Evolutionary conservation across 2,113 vertebrate genomes (phyloP), one percentile per base, ranked within the genome.

Genomic region (Oryzias curvinotus): DNA sequence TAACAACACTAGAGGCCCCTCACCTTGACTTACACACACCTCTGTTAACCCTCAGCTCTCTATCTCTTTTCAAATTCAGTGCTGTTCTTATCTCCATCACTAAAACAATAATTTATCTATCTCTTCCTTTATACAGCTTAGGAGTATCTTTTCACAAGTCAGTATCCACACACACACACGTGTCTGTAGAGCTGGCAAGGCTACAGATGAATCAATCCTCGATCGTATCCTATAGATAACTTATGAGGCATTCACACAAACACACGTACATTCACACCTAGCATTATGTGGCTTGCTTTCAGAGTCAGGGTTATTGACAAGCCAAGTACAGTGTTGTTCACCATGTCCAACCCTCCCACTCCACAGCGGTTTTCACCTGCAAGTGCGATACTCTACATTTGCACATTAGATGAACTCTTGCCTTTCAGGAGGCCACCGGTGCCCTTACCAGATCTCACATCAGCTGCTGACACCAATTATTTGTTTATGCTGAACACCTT

Each of bases 381-480:
- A 6, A 36, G 30, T 49, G 65, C 21, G 44, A n/a, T 36, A 3
- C 42, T 12, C 42, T 18, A 1, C 16, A 18, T 17, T 2, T 25
- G 45, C 8, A 21, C 43, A 15, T 44, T 57, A 28, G 23, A 15
- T 19, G 41, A 69, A 28, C 42, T 3, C 7, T 65, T 41, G 54
- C 36, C 25, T n/a, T 47, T 52, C 18, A 18, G 41, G 52, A 57
- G 44, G 57, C 66, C 57, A 69, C 80, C 75, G 7, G 16, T 79
- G 68, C 78, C 78, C 80, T 48, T 76, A 58, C 76, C 81, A 78
- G 78, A 71, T 62, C 61, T 62, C 66, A 72, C 78, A 74, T 85
- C 82, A 72, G 80, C 71, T 57, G 62, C 69, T 60, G 64, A 69
- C 75, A 62, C 64, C 69, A 59, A 55, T 60, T 72, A 69, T 85